A percentile compares a stretch with the other conserved stretches of the same genome.
phyloP scores from a whole-genome alignment of 2,888 invertebrate species.

The Drosophila prolongata region DNA sequence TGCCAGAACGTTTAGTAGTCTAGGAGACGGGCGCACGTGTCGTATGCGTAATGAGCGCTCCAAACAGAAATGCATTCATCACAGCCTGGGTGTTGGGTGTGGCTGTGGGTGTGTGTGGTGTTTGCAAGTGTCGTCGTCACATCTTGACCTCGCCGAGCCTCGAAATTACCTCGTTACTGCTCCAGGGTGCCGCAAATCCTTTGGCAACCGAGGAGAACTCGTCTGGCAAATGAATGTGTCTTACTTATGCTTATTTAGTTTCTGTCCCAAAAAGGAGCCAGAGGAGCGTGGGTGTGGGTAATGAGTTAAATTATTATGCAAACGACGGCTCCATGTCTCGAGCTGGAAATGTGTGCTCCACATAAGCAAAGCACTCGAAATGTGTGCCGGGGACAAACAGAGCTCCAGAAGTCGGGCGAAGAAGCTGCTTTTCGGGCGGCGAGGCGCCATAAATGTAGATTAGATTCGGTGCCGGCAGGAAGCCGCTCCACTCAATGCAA shows the following conservation, averaged over 20 bases:
- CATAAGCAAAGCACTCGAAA: conserved; percentile 61
- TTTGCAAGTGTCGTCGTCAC: conserved; percentile 38
- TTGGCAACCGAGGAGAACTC: conserved; percentile 32
- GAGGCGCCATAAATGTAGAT: conserved; percentile 29
- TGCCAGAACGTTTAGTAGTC: conserved; percentile 44
- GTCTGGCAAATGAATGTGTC: conserved; percentile 59
- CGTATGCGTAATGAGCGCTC: conserved; percentile 43
- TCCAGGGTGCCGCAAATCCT: conserved; percentile 63
- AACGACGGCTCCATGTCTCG: conserved; percentile 60
- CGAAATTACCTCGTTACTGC: conserved; percentile 59
- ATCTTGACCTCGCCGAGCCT: conserved; percentile 71
- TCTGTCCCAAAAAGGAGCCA: conserved; percentile 8
- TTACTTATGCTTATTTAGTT: conserved; percentile 71
- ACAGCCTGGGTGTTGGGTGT: conserved; percentile 3
- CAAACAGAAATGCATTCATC: conserved; percentile 22
- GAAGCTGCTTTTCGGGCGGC: conserved; percentile 7
- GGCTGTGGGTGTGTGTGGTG: not conserved
- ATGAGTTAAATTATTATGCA: conserved; percentile 78
- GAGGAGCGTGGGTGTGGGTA: conserved; percentile 33
- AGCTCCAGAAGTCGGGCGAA: conserved; percentile 22
- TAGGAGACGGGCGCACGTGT: conserved; percentile 40
- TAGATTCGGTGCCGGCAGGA: conserved; percentile 24
- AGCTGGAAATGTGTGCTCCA: conserved; percentile 49
- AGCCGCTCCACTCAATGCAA: conserved; percentile 52
- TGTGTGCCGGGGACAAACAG: conserved; percentile 74